Percentiles rank a stretch among this genome's conserved stretches.
Evolutionary conservation across 2,888 invertebrate genomes (phyloP).

Genomic region (Ectemnius lituratus): DNA sequence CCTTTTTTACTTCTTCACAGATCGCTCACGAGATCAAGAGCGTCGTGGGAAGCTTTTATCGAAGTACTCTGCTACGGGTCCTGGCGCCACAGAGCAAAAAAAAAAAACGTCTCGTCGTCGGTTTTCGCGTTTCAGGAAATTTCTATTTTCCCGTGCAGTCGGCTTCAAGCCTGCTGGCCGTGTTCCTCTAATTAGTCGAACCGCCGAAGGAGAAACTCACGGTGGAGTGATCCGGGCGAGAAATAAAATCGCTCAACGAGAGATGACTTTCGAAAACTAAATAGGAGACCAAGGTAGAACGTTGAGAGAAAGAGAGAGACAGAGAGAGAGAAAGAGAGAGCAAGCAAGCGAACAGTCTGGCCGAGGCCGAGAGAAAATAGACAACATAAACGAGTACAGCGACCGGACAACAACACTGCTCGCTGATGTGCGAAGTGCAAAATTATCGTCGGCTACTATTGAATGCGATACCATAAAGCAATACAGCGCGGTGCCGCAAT

Average conservation of each 20-base stretch:
- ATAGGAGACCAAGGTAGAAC: neutral
- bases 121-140: slow-evolving; percentile 24
- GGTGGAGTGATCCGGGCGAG: neutral
- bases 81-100: too few relatives aligned
- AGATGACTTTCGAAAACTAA: neutral
- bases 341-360: neutral
- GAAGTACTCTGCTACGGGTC: slow-evolving; percentile 19
- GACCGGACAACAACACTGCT: neutral
- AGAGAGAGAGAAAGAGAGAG: neutral
- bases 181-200: neutral
- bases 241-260: neutral
- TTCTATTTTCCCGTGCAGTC: slow-evolving; percentile 8
- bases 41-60: slow-evolving; percentile 34
- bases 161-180: neutral
- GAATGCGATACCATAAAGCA: slow-evolving; percentile 8
- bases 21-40: slow-evolving; percentile 43
- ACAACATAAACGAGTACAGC: neutral
- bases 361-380: neutral
- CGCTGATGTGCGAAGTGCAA: neutral
- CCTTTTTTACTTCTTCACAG: slow-evolving; percentile 28
- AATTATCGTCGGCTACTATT: slow-evolving; percentile 4
- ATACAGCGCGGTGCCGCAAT: neutral
- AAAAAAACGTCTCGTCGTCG: neutral
- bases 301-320: neutral
- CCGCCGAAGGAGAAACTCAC: neutral